Percentiles rank a stretch among this genome's conserved stretches.
These are phyloP conservation scores for Drymodes brunneopygia DNA, from an alignment of 2,113 vertebrate species.

Conservation along the genomic window DNA sequence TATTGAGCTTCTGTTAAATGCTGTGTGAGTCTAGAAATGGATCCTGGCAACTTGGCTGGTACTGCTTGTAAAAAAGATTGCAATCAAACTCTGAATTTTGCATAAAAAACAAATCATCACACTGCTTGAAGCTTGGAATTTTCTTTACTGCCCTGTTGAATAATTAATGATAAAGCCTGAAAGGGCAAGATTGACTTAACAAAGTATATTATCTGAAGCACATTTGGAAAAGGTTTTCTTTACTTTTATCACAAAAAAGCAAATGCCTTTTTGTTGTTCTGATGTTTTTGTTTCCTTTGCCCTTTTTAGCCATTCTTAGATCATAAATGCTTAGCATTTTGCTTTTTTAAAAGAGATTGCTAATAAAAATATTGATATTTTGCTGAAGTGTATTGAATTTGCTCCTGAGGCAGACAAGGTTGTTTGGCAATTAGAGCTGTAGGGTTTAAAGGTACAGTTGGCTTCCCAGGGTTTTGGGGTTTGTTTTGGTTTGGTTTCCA, in stretches of 20 bases:
- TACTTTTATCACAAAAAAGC: background rate
- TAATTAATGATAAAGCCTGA: background rate
- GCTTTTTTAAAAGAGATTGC: background rate
- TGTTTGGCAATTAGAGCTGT: background rate
- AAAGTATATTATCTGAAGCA: background rate
- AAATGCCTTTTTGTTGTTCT: background rate
- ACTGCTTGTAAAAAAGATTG: background rate
- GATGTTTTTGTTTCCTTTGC: background rate
- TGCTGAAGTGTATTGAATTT: background rate
- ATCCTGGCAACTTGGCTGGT: background rate
- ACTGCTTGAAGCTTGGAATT: background rate
- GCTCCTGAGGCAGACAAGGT: background rate
- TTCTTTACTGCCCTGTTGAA: background rate
- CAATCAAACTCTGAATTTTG: background rate
- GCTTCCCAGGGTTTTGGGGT: background rate
- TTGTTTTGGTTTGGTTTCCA: background rate
- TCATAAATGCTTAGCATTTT: background rate
- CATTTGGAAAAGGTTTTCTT: background rate
- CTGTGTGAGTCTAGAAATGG: background rate
- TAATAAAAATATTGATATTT: slow-evolving; percentile 11
- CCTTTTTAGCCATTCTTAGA: background rate
- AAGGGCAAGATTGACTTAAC: background rate
- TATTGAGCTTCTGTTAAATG: background rate
- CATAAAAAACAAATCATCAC: background rate
- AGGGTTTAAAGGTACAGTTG: background rate